Percentiles rank a stretch among this genome's conserved stretches.
These are phyloP conservation scores for Actias luna DNA, from an alignment of 2,888 invertebrate genomes.

Conservation along the genomic window DNA sequence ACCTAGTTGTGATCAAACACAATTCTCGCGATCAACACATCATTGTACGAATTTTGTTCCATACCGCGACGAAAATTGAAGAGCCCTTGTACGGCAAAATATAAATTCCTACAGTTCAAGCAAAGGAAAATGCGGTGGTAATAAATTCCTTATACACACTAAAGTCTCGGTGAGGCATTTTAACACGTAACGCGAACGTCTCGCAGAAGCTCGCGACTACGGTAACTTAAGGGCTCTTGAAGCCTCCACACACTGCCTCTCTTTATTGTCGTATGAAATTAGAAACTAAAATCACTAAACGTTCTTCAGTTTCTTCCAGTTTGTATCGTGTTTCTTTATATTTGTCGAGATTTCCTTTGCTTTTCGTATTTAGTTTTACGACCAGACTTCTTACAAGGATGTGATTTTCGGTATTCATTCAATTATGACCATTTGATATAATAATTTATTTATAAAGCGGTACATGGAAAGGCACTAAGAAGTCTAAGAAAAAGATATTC, in stretches of 20 bases:
- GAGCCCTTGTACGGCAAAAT: not conserved
- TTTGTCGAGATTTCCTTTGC: not conserved
- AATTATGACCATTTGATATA: not conserved
- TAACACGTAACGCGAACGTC: not conserved
- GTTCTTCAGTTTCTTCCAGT: not conserved
- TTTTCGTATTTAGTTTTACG: not conserved
- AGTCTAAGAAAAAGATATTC: not conserved
- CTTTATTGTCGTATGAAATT: slow-evolving; percentile 3
- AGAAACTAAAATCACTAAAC: slow-evolving; percentile 2
- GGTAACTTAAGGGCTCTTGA: not conserved
- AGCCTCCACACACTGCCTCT: not conserved
- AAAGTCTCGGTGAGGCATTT: slow-evolving; percentile 1
- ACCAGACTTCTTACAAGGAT: not conserved
- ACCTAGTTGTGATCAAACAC: too few relatives aligned
- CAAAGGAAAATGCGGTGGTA: not conserved
- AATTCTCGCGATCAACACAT: too few relatives aligned
- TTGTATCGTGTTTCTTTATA: not conserved
- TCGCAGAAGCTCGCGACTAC: not conserved
- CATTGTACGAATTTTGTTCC: too few relatives aligned
- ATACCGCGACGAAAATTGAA: not conserved
- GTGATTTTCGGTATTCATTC: too few relatives aligned
- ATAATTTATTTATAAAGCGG: not conserved
- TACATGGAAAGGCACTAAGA: not conserved
- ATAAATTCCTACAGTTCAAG: not conserved
- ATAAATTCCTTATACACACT: not conserved